Conservation (phyloP, 2,888 invertebrate species). For the Ceratothoa steindachneri region DNA sequence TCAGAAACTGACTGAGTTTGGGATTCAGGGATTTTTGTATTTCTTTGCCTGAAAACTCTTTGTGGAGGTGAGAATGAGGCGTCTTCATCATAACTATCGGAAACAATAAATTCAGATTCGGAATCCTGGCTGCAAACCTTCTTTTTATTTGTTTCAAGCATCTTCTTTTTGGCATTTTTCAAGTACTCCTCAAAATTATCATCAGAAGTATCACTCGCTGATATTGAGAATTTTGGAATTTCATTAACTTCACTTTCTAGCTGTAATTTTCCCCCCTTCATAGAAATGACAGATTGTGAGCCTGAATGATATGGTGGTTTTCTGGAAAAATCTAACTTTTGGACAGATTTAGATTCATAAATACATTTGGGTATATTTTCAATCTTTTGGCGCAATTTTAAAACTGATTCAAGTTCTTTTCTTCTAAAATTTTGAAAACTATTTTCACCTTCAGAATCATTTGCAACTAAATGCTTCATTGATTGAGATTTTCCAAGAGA, state of each 20-base stretch:
- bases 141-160: background rate
- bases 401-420: background rate
- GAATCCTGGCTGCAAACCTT: background rate
- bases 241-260: background rate
- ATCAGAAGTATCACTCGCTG: slow-evolving; percentile 5
- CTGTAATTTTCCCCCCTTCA: too few species aligned
- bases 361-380: too few species aligned
- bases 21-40: background rate
- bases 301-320: too few species aligned
- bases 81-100: background rate
- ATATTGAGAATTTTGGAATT: background rate
- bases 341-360: too few species aligned
- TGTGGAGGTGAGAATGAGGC: too few species aligned
- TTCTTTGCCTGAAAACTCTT: too few species aligned
- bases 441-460: background rate
- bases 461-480: background rate
- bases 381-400: too few species aligned
- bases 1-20: background rate
- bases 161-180: slow-evolving; percentile 16
- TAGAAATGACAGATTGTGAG: too few species aligned
- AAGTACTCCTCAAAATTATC: slow-evolving; percentile 29
- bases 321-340: too few species aligned
- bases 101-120: background rate
- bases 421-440: background rate
- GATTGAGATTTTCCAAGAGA: background rate